Evolutionary conservation across 2,888 invertebrate genomes (phyloP), one percentile per base, ranked within the genome.

Genomic region (Notodonta ziczac): DNA sequence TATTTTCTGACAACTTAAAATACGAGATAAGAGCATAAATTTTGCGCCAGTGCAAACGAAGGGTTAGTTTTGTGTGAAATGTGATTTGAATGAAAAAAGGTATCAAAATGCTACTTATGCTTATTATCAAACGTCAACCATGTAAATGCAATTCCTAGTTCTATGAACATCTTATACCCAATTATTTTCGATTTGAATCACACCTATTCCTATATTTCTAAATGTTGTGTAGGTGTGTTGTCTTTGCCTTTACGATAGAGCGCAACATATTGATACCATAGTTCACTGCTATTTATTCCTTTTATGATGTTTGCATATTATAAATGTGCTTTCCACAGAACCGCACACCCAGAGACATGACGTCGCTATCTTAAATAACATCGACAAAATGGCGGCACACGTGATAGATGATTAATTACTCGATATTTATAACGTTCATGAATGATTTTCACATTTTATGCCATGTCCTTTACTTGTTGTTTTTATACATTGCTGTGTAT

Each of bases 271-370:
- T 71, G 57, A 61, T 70, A 62, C 69, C 72, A 63, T 60, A 56
- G 64, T 69, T 67, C 74, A 67, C 62, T 74, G 61, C 65, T 71
- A 50, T 76, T 24, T 74, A 74, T 66, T 76, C 62, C 56, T 57
- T 59, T 66, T 74, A 72, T 68, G 65, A 67, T 74, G 68, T 78
- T 77, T 80, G 77, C 81, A 76, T 80, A 76, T 77, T 78, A 75
- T 80, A 67, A 70, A 80, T 84, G 84, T 85, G 80, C 80, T 76
- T 81, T 85, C 77, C 83, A 76, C 84, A 84, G 85, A 80, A 69
- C 69, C 72, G 65, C 72, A 75, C 70, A 74, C 67, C 70, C 76
- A 69, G 74, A 77, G 69, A 69, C 71, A 69, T 69, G 76, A 65
- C 67, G 66, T 63, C 72, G 69, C 65, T 74, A 58, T 74, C 58